Evolutionary conservation across 1,140 invertebrate genomes (phyloP), one percentile per base, ranked within the genome.

Genomic region (Pseudomyrmex cubaensis): DNA sequence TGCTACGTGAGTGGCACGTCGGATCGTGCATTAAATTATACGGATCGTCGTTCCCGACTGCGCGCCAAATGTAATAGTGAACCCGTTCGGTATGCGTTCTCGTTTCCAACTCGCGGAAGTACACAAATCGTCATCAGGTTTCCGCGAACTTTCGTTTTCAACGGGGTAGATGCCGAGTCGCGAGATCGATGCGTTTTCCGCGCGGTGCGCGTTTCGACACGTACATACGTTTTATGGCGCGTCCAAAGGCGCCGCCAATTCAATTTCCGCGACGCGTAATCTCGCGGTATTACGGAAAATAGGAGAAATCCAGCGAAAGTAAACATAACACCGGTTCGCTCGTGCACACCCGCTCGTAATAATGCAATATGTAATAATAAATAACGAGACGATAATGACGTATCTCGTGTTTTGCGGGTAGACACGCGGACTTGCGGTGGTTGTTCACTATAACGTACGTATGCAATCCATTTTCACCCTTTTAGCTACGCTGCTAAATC

Each of bases 261-360:
- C 92, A 91, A 92, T 93, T 93, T 92, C 85, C 89, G 70, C 76
- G 82, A 85, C 35, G 35, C 22, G 87, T 85, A 92, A 93, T 93
- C 91, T 90, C 88, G 77, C 57, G 35, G 88, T 67, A 91, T 91
- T 89, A 92, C 89, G 83, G 91, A 92, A 94, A 94, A 93, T 92
- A 88, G 89, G 93, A 94, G 93, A 94, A 93, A 93, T 89, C 91
- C 89, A 82, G 88, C 84, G 91, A 93, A 94, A 93, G 92, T 92
- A 90, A 91, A 86, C 91, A 89, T 91, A 90, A 91, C 88, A 86
- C 84, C 13, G 50, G 86, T 50, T 17, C 25, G 82, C 67, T 83
- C 64, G 77, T 86, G 85, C 89, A 75, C 87, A 22, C 54, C 9
- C 48, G 80, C 86, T 57, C 85, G 89, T 88, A 92, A 91, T 91